Conservation (phyloP, 2,888 invertebrate genomes). For the Cremastinae sp. region DNA sequence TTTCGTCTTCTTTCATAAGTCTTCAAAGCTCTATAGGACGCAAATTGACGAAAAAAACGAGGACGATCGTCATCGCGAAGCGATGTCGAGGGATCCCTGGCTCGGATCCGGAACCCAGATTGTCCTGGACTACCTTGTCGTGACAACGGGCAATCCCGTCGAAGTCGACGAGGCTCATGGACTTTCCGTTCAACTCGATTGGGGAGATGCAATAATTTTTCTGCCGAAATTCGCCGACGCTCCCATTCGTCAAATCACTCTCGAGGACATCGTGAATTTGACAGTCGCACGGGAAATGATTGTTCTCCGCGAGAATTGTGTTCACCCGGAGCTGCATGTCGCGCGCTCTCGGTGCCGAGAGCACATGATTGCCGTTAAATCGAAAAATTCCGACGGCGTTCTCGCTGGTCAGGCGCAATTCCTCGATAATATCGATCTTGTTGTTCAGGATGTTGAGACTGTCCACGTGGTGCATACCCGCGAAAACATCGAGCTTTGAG, state of each 20-base stretch:
- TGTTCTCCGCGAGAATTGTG: constrained; percentile 86
- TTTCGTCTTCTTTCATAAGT: background rate
- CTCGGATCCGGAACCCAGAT: constrained; percentile 80
- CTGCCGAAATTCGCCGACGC: constrained; percentile 80
- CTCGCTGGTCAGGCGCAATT: constrained; percentile 86
- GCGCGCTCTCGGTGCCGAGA: constrained; percentile 87
- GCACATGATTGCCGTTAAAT: constrained; percentile 91
- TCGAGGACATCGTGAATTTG: constrained; percentile 89
- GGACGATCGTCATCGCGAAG: background rate
- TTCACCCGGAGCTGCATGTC: constrained; percentile 88
- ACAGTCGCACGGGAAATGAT: constrained; percentile 94
- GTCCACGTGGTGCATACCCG: constrained; percentile 87
- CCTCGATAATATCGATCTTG: constrained; percentile 91
- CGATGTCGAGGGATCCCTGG: background rate
- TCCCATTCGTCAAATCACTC: constrained; percentile 87
- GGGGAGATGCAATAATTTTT: constrained; percentile 94
- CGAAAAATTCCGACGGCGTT: constrained; percentile 87
- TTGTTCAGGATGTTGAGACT: constrained; percentile 90
- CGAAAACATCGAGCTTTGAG: constrained; percentile 85
- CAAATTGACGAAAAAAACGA: background rate
- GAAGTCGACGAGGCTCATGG: constrained; percentile 86
- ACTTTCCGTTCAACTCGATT: constrained; percentile 89
- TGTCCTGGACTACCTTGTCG: constrained; percentile 85
- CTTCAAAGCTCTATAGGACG: background rate
- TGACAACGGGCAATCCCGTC: constrained; percentile 86